A percentile compares a stretch with the other conserved stretches of the same genome.
Evolutionary conservation across 2,797 vertebrate species (phyloP).

Genomic region (Acipenser ruthenus): DNA sequence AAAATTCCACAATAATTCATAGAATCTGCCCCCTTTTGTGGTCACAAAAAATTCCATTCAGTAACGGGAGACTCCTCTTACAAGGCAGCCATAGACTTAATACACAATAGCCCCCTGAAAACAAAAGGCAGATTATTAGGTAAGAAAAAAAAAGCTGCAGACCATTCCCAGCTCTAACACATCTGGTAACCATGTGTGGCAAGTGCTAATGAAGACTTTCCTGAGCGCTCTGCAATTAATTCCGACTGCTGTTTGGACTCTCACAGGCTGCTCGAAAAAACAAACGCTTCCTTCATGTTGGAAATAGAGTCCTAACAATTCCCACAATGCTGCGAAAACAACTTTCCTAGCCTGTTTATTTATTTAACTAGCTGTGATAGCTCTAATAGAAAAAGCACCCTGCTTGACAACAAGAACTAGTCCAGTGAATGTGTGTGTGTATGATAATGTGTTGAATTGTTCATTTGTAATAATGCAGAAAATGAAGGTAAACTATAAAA

Average conservation of each 20-base stretch:
- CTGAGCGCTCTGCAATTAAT: conserved; percentile 87
- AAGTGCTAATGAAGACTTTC: conserved; percentile 93
- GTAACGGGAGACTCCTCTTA: conserved; percentile 59
- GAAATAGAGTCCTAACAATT: conserved; percentile 9
- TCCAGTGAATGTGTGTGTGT: background rate
- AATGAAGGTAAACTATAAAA: too few species aligned
- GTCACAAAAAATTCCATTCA: conserved; percentile 82
- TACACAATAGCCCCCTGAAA: conserved; percentile 72
- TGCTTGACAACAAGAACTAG: background rate
- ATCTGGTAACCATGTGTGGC: conserved; percentile 97
- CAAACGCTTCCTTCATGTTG: conserved; percentile 29
- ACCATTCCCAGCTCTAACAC: conserved; percentile 72
- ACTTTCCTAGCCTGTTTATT: conserved; percentile 12
- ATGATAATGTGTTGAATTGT: too few species aligned
- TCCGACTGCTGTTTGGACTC: conserved; percentile 56
- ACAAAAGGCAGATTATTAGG: conserved; percentile 91
- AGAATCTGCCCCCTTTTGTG: conserved; percentile 53
- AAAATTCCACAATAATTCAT: conserved; percentile 64
- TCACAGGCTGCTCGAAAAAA: conserved; percentile 42
- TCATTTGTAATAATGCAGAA: too few species aligned
- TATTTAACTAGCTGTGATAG: conserved; percentile 11
- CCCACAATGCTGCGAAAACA: conserved; percentile 10
- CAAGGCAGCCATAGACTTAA: conserved; percentile 57
- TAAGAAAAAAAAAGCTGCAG: conserved; percentile 50
- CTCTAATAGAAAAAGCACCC: conserved; percentile 1